Percentiles rank a stretch among this genome's conserved stretches.
Evolutionary conservation across 2,888 invertebrate species (phyloP).

Genomic region (Cryptus armator): DNA sequence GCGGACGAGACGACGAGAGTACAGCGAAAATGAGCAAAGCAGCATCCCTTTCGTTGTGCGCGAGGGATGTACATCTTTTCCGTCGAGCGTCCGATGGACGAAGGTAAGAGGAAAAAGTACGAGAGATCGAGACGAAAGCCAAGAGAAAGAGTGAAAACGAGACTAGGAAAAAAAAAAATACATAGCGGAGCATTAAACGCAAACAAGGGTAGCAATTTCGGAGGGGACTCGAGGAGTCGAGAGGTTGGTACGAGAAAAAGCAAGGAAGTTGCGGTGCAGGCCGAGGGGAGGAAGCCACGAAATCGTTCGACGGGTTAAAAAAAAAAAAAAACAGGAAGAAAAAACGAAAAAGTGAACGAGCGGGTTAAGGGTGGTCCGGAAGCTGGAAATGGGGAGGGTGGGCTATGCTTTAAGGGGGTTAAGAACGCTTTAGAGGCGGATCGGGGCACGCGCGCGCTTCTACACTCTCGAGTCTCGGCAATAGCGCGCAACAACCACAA

Average conservation of each 20-base stretch:
- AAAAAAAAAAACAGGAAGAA: conserved; percentile 45
- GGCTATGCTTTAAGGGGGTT: conserved; percentile 74
- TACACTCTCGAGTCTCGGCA: conserved; percentile 49
- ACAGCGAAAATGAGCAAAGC: conserved; percentile 69
- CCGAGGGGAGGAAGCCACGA: conserved; percentile 51
- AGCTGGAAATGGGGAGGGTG: conserved; percentile 65
- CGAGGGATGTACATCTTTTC: conserved; percentile 51
- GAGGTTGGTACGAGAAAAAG: conserved; percentile 76
- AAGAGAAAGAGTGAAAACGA: conserved; percentile 53
- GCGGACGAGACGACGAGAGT: conserved; percentile 47
- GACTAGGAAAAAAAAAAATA: conserved; percentile 72
- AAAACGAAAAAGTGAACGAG: conserved; percentile 66
- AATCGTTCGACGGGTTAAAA: conserved; percentile 58
- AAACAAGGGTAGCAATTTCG: conserved; percentile 84
- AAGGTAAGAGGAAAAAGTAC: conserved; percentile 50
- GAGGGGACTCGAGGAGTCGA: conserved; percentile 80
- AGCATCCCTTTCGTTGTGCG: conserved; percentile 30
- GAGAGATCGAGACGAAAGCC: conserved; percentile 52
- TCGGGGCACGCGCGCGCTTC: conserved; percentile 64
- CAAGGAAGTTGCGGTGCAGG: conserved; percentile 62
- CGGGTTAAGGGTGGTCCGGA: conserved; percentile 75
- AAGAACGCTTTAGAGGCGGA: conserved; percentile 82
- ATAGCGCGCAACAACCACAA: conserved; percentile 57
- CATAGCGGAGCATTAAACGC: conserved; percentile 82
- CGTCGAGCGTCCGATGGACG: conserved; percentile 37